Evolutionary conservation across 2,797 vertebrate genomes (phyloP).

Genomic region (Tachyglossus aculeatus): DNA sequence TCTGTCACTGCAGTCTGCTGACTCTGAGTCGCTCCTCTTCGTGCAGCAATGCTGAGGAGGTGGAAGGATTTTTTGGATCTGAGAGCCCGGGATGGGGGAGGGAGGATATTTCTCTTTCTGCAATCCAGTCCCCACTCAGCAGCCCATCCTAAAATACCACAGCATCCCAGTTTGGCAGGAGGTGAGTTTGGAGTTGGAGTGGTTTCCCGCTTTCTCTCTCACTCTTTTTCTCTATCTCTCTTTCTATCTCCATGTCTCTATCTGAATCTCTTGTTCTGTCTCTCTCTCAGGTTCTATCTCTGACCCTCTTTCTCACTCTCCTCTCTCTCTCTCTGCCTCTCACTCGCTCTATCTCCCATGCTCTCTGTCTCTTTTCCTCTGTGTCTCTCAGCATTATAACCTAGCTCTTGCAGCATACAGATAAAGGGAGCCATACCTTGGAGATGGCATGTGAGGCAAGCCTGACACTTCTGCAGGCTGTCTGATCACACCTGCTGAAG

Average conservation of each 20-base stretch:
- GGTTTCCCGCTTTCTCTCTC: neutral
- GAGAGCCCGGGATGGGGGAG: neutral
- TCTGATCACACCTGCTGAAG: slow-evolving; percentile 72
- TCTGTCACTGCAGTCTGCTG: slow-evolving; percentile 69
- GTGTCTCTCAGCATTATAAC: too few relatives aligned
- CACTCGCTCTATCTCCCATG: neutral
- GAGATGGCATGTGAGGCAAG: slow-evolving; percentile 47
- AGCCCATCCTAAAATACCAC: neutral
- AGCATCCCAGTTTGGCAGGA: fast-evolving
- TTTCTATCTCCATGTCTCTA: neutral
- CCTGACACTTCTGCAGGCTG: slow-evolving; percentile 61
- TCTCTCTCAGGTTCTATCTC: neutral
- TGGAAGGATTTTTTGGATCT: slow-evolving; percentile 50
- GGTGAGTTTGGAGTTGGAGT: neutral
- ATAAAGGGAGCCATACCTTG: neutral
- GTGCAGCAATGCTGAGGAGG: slow-evolving; percentile 63
- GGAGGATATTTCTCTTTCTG: slow-evolving; percentile 22
- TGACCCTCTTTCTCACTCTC: neutral
- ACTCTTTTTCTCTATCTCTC: neutral
- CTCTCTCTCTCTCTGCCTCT: neutral
- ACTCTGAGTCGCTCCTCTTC: slow-evolving; percentile 53
- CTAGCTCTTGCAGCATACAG: neutral
- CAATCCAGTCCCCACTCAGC: slow-evolving; percentile 38
- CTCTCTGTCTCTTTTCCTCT: neutral
- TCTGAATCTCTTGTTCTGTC: neutral